Evolutionary conservation across 1,140 invertebrate species (phyloP).

Genomic region (Bombus waltoni): DNA sequence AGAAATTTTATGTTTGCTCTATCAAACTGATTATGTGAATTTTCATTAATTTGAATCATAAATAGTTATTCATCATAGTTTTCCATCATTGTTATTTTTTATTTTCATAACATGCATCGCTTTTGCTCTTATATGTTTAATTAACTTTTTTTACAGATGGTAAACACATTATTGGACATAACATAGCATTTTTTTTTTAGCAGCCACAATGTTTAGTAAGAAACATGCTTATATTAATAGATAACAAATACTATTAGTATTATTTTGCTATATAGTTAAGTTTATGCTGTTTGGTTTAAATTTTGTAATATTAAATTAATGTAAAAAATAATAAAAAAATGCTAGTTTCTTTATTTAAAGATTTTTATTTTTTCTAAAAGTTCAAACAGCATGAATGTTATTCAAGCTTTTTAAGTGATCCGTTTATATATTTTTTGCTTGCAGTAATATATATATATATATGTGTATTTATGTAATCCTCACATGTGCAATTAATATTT

Average conservation of each 20-base stretch:
- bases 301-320: background rate
- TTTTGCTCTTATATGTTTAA: constrained; percentile 43
- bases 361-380: background rate
- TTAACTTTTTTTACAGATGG: constrained; percentile 48
- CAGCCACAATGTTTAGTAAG: constrained; percentile 34
- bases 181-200: constrained; percentile 35
- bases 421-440: constrained; percentile 39
- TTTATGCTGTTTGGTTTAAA: constrained; percentile 33
- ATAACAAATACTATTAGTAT: constrained; percentile 14
- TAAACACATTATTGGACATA: constrained; percentile 29
- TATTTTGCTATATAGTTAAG: background rate
- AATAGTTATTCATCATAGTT: constrained; percentile 16
- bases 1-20: constrained; percentile 34
- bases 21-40: constrained; percentile 31
- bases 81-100: background rate
- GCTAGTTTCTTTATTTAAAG: background rate
- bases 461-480: constrained; percentile 23
- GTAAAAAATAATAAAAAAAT: background rate
- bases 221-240: constrained; percentile 14
- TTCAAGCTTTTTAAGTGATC: constrained; percentile 27
- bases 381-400: constrained; percentile 36
- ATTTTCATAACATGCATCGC: constrained; percentile 35
- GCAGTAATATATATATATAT: constrained; percentile 36
- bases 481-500: constrained; percentile 22
- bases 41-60: constrained; percentile 19